Conservation (phyloP, 2,797 vertebrate genomes). For the Sebastes cheni region DNA sequence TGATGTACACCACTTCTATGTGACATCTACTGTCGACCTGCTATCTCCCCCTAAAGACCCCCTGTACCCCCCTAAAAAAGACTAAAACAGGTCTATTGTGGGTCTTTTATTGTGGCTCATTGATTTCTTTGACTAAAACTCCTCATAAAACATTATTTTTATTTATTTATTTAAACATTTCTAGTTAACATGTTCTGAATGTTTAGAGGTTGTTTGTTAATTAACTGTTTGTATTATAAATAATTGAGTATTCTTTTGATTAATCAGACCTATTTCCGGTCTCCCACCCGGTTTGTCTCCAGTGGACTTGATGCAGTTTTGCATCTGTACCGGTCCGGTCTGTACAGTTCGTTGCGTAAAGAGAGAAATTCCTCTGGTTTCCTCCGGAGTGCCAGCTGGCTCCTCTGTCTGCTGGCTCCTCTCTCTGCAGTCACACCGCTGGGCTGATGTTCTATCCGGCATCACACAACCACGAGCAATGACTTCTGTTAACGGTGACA, state of each 20-base stretch:
- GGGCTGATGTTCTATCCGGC: background rate
- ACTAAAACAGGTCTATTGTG: too few relatives aligned
- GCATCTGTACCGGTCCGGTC: conserved; percentile 6
- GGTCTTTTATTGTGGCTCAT: background rate
- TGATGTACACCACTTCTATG: too few relatives aligned
- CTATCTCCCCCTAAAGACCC: too few relatives aligned
- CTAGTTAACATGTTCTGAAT: too few relatives aligned
- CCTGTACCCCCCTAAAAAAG: too few relatives aligned
- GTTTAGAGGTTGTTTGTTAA: too few relatives aligned
- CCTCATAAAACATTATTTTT: background rate
- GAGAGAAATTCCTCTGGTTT: conserved; percentile 35
- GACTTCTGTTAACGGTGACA: background rate
- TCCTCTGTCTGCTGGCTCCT: background rate
- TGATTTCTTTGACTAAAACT: background rate
- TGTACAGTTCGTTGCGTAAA: conserved; percentile 17
- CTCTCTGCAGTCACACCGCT: background rate
- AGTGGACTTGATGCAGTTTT: background rate
- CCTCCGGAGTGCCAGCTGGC: conserved; percentile 26
- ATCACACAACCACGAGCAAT: background rate
- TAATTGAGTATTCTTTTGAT: background rate
- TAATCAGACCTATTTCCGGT: background rate
- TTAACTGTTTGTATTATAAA: background rate
- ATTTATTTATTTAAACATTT: background rate
- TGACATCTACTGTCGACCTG: too few relatives aligned
- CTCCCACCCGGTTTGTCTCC: background rate